phyloP scores from a whole-genome alignment of 2,797 vertebrate genomes.

The Microctenopoma stevenorrisi region DNA sequence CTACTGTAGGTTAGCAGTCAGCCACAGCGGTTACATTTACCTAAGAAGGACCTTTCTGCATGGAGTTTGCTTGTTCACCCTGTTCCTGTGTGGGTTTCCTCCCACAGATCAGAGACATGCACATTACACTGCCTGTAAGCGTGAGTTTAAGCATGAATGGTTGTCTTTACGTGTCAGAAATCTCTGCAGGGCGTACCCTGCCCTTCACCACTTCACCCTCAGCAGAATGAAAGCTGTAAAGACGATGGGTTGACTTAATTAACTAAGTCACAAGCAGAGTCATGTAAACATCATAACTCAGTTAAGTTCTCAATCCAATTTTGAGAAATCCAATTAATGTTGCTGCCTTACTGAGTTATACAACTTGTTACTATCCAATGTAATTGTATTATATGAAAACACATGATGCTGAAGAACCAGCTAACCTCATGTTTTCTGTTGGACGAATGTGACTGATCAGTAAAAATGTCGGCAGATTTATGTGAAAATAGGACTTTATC shows the following conservation, averaged over 20 bases:
- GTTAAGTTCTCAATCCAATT: conserved; percentile 36
- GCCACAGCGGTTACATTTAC: conserved; percentile 8
- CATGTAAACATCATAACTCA: conserved; percentile 29
- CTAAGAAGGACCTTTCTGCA: not conserved
- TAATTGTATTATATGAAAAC: not conserved
- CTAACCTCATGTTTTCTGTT: not conserved
- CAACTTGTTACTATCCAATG: conserved; percentile 6
- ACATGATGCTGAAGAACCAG: not conserved
- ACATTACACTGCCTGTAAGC: too few relatives aligned
- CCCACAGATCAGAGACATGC: too few relatives aligned
- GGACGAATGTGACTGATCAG: too few relatives aligned
- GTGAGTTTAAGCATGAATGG: too few relatives aligned
- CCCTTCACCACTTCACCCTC: too few relatives aligned
- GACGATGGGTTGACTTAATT: conserved; percentile 3
- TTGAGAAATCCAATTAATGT: conserved; percentile 24
- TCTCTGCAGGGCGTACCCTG: too few relatives aligned
- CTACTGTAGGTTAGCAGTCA: not conserved
- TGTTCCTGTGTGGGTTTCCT: too few relatives aligned
- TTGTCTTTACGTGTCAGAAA: too few relatives aligned
- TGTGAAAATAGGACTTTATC: too few relatives aligned
- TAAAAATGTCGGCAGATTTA: too few relatives aligned
- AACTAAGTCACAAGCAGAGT: conserved; percentile 11
- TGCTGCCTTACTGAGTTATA: not conserved
- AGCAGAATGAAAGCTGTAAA: too few relatives aligned
- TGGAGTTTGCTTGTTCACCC: too few relatives aligned